Evolutionary conservation across 2,888 invertebrate genomes (phyloP).

Genomic region (Ormia ochracea): DNA sequence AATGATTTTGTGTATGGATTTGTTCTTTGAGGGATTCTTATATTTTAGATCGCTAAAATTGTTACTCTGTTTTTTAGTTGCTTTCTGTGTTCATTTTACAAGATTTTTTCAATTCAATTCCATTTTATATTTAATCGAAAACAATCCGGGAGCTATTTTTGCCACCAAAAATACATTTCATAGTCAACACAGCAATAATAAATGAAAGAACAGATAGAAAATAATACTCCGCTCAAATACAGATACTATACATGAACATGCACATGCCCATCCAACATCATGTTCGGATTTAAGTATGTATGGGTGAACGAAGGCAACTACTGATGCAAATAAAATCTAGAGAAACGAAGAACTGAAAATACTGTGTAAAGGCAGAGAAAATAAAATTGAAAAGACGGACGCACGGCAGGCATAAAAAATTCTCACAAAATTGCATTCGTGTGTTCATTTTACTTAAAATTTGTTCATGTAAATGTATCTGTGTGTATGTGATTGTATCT

Average conservation of each 20-base stretch:
- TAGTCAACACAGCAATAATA: constrained; percentile 61
- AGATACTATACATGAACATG: not conserved
- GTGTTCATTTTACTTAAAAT: constrained; percentile 58
- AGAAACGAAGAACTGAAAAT: constrained; percentile 5
- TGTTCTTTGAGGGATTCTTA: constrained; percentile 35
- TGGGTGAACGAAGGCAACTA: not conserved
- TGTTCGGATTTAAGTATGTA: too few relatives aligned
- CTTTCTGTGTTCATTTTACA: constrained; percentile 2
- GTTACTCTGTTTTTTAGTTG: constrained; percentile 51
- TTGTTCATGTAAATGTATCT: constrained; percentile 8
- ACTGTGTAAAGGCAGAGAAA: constrained; percentile 44
- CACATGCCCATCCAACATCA: not conserved
- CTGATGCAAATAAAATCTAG: not conserved
- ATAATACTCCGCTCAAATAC: constrained; percentile 49
- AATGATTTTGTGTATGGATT: constrained; percentile 24
- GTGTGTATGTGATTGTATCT: not conserved
- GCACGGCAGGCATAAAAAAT: constrained; percentile 40
- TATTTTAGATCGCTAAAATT: constrained; percentile 48
- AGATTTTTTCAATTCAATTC: constrained; percentile 31
- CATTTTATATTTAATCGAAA: constrained; percentile 61
- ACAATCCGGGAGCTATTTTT: constrained; percentile 73
- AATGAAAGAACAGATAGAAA: constrained; percentile 47
- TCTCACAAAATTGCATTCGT: constrained; percentile 56
- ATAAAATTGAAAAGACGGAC: constrained; percentile 14
- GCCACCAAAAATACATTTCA: constrained; percentile 75